A percentile compares a stretch with the other conserved stretches of the same genome.
Conservation (phyloP, 2,888 invertebrate species). For the Hybos culiciformis region DNA sequence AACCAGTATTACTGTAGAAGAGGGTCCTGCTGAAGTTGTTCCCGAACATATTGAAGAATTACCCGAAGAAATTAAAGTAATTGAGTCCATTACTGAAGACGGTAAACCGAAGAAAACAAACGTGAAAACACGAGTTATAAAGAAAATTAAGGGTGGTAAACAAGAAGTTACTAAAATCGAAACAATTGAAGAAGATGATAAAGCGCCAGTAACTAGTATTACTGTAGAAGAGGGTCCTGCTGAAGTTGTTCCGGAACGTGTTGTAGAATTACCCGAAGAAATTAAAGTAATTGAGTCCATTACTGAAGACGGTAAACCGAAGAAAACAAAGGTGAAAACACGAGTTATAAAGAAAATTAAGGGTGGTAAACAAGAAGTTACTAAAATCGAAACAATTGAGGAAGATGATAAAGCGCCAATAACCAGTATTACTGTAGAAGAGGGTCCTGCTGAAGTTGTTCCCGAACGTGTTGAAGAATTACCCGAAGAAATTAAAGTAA, state of each 20-base stretch:
- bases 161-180: constrained; percentile 23
- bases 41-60: constrained; percentile 15
- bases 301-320: constrained; percentile 31
- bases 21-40: constrained; percentile 14
- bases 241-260: constrained; percentile 14
- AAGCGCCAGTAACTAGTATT: constrained; percentile 12
- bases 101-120: constrained; percentile 17
- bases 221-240: constrained; percentile 23
- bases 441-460: constrained; percentile 26
- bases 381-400: constrained; percentile 32
- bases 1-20: constrained; percentile 20
- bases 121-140: constrained; percentile 7
- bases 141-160: constrained; percentile 12
- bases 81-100: constrained; percentile 20
- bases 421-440: constrained; percentile 27
- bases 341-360: constrained; percentile 36
- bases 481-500: constrained; percentile 26
- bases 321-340: constrained; percentile 33
- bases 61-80: constrained; percentile 21
- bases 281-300: constrained; percentile 32
- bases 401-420: constrained; percentile 35
- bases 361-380: constrained; percentile 32
- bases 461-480: constrained; percentile 25
- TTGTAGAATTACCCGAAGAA: constrained; percentile 29
- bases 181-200: constrained; percentile 21